A percentile compares a stretch with the other conserved stretches of the same genome.
Evolutionary conservation across 2,797 vertebrate species (phyloP).

Genomic region (Callimico goeldii): DNA sequence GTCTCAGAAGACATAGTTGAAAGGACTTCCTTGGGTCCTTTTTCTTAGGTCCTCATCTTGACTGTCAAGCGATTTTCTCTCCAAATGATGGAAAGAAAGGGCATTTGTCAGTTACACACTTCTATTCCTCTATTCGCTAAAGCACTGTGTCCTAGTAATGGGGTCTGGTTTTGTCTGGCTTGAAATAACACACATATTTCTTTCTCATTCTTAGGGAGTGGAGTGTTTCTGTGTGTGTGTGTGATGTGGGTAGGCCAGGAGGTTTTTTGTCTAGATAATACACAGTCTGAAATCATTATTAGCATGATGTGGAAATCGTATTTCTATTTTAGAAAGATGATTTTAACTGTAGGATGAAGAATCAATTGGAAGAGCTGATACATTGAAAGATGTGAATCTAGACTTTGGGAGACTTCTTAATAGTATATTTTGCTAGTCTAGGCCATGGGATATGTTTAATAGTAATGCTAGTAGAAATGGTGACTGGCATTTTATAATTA

Average conservation of each 20-base stretch:
- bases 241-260: neutral
- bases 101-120: neutral
- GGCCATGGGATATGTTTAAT: neutral
- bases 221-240: neutral
- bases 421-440: neutral
- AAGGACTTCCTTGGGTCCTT: neutral
- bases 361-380: neutral
- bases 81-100: neutral
- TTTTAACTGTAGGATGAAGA: neutral
- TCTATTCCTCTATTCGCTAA: neutral
- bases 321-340: neutral
- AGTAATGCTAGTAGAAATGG: neutral
- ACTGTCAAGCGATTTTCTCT: neutral
- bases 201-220: neutral
- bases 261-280: neutral
- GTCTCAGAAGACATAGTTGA: neutral
- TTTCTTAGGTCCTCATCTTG: neutral
- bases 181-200: neutral
- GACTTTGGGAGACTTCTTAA: neutral
- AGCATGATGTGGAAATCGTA: neutral
- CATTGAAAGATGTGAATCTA: neutral
- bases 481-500: neutral
- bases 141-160: neutral
- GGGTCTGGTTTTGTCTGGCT: neutral
- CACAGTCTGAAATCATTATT: neutral